Conservation (phyloP, 1,140 invertebrate genomes). For the Drosophila hydei region DNA sequence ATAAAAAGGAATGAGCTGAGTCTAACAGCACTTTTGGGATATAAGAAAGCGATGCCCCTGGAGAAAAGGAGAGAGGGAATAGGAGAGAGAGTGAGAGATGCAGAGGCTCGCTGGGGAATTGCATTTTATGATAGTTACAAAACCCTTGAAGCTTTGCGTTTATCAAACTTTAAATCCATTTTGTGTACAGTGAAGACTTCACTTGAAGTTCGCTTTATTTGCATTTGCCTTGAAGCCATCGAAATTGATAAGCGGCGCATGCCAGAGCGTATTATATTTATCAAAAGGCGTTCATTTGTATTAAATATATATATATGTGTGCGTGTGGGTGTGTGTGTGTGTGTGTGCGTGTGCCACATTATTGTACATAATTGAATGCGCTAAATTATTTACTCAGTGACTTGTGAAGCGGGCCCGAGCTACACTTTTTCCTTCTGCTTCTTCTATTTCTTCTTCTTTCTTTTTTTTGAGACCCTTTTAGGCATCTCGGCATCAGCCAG, state of each 20-base stretch:
- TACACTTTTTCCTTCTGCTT: neutral
- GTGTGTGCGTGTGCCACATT: constrained; percentile 41
- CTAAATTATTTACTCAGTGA: constrained; percentile 71
- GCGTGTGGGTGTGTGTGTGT: constrained; percentile 10
- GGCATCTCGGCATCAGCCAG: constrained; percentile 3
- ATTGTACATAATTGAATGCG: constrained; percentile 76
- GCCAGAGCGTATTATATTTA: constrained; percentile 42
- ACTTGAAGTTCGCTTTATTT: neutral
- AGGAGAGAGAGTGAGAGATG: neutral
- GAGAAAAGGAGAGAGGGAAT: neutral
- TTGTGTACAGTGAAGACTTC: too few species aligned
- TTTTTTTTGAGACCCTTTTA: constrained; percentile 9
- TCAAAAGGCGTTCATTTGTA: constrained; percentile 27
- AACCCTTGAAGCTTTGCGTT: neutral
- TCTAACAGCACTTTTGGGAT: neutral
- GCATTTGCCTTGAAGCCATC: neutral
- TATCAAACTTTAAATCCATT: constrained; percentile 1
- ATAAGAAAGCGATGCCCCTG: neutral
- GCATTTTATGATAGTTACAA: neutral
- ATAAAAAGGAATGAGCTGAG: neutral
- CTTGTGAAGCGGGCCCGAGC: constrained; percentile 35
- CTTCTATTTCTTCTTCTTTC: too few species aligned
- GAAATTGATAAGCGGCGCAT: constrained; percentile 24
- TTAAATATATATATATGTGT: constrained; percentile 10
- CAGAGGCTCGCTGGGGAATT: neutral